Conservation (phyloP, 2,113 vertebrate species). For the Cathartes aura region DNA sequence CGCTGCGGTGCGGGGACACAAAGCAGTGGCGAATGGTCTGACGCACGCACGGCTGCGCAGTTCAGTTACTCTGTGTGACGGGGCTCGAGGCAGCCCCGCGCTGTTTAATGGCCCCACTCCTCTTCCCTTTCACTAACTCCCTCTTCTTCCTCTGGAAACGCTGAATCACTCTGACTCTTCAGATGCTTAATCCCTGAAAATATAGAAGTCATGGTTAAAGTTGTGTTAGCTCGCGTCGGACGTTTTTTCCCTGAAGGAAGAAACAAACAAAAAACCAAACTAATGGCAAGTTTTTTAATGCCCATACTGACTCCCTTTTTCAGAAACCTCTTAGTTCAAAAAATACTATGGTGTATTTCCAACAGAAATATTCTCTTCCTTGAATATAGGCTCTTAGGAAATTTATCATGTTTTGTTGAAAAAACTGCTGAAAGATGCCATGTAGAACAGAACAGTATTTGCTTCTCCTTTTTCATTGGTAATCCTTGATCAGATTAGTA, state of each 20-base stretch:
- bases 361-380: background rate
- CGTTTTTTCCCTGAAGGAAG: background rate
- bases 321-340: background rate
- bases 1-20: background rate
- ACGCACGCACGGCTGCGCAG: background rate
- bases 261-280: background rate
- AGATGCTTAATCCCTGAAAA: constrained; percentile 84
- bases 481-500: background rate
- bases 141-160: constrained; percentile 83
- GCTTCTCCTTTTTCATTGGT: constrained; percentile 1
- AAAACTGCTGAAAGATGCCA: background rate
- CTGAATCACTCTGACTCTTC: constrained; percentile 77
- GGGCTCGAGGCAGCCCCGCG: background rate
- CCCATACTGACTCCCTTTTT: background rate
- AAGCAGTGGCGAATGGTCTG: background rate
- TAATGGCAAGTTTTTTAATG: background rate
- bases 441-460: background rate
- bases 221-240: background rate
- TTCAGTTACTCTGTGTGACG: background rate
- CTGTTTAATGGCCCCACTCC: constrained; percentile 72
- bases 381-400: background rate
- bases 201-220: constrained; percentile 48
- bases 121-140: constrained; percentile 72
- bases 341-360: background rate
- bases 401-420: constrained; percentile 13